These are phyloP conservation scores for Zalophus californianus DNA, from an alignment of 2,797 vertebrate genomes.

Conservation along the genomic window DNA sequence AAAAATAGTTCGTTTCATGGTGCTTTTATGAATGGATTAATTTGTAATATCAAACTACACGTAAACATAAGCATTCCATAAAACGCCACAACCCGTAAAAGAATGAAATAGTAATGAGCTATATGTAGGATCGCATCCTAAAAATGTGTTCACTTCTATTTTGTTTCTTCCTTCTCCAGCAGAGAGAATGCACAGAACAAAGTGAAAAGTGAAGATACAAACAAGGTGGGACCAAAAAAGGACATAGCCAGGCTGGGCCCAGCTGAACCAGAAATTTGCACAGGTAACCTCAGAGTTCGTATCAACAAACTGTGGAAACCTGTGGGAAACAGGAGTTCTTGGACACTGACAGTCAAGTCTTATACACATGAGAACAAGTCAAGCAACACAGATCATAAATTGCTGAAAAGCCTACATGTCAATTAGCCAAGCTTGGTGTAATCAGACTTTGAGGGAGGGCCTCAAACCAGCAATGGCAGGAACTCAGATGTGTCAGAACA, in stretches of 20 bases:
- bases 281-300: neutral
- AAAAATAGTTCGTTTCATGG: neutral
- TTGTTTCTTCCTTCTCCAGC: neutral
- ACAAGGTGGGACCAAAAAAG: neutral
- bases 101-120: constrained; percentile 22
- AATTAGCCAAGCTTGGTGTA: neutral
- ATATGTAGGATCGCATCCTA: neutral
- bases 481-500: neutral
- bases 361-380: neutral
- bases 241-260: neutral
- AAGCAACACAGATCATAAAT: neutral
- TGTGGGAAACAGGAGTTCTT: neutral
- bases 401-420: neutral
- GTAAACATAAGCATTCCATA: neutral
- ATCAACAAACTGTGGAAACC: neutral
- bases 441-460: neutral
- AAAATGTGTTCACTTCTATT: constrained; percentile 31
- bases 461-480: neutral
- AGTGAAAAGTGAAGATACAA: neutral
- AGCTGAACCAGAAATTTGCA: neutral
- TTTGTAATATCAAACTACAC: neutral
- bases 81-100: constrained; percentile 32
- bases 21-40: constrained; percentile 21
- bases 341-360: neutral
- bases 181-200: neutral